A percentile compares a stretch with the other conserved stretches of the same genome.
Evolutionary conservation across 2,888 invertebrate genomes (phyloP).

Genomic region (Drosophila picticornis): DNA sequence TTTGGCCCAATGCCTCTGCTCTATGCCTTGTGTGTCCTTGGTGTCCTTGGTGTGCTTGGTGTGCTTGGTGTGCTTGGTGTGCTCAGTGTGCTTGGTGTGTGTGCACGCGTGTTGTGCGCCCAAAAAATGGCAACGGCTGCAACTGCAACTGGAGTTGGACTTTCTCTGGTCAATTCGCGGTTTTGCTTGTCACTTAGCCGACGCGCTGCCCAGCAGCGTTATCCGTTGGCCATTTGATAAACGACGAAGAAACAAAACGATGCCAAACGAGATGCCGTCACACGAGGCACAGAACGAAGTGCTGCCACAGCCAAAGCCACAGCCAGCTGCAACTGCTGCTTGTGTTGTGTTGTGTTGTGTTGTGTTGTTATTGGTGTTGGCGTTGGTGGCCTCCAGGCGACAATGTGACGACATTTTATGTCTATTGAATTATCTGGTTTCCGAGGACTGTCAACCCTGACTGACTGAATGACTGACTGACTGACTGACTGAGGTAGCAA

Average conservation of each 20-base stretch:
- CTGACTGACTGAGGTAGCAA: not conserved
- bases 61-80: constrained; percentile 3
- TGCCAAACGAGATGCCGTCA: constrained; percentile 63
- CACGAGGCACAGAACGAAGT: constrained; percentile 50
- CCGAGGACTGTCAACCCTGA: constrained; percentile 31
- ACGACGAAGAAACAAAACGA: constrained; percentile 75
- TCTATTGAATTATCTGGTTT: constrained; percentile 54
- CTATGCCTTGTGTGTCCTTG: constrained; percentile 20
- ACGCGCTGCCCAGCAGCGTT: constrained; percentile 67
- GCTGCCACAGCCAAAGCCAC: constrained; percentile 11
- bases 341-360: constrained; percentile 5
- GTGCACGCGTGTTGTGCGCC: constrained; percentile 32
- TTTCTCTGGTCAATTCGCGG: constrained; percentile 84
- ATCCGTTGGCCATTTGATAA: constrained; percentile 79
- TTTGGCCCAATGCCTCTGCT: constrained; percentile 5
- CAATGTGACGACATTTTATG: constrained; percentile 78
- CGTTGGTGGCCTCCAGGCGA: constrained; percentile 57
- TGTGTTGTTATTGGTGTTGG: not conserved
- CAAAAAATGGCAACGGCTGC: constrained; percentile 64
- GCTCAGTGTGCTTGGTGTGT: constrained; percentile 9
- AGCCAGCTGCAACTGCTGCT: constrained; percentile 1
- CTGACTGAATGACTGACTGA: constrained; percentile 22
- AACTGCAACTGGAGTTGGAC: constrained; percentile 63
- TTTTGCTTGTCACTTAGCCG: constrained; percentile 84
- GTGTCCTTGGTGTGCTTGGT: constrained; percentile 1